These are phyloP conservation scores for Myocastor coypus DNA, from an alignment of 2,113 vertebrate species.

Conservation along the genomic window DNA sequence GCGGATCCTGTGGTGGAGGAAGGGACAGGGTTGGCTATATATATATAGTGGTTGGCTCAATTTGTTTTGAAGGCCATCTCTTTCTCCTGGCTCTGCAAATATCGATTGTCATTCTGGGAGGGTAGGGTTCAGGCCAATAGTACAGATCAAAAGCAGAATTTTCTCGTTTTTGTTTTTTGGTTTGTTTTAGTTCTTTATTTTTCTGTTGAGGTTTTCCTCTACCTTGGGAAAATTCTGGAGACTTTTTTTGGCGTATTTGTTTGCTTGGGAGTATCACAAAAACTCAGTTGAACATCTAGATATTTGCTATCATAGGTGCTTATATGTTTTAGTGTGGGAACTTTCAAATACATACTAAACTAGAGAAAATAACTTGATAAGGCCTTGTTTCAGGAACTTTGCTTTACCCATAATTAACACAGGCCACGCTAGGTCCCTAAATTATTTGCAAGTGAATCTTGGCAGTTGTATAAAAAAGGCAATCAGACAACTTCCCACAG, in stretches of 20 bases:
- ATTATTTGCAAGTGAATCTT: conserved; percentile 23
- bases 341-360: not conserved
- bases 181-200: not conserved
- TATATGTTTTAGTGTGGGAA: not conserved
- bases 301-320: not conserved
- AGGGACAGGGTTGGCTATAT: conserved; percentile 89
- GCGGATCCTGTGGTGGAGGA: conserved; percentile 93
- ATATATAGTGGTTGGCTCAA: conserved; percentile 89
- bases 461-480: not conserved
- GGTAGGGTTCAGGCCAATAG: not conserved
- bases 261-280: not conserved
- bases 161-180: not conserved
- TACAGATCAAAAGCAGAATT: not conserved
- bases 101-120: not conserved
- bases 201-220: not conserved
- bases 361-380: not conserved
- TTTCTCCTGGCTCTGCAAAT: not conserved
- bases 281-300: not conserved
- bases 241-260: not conserved
- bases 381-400: not conserved
- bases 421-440: too few relatives aligned
- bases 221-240: not conserved
- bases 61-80: not conserved
- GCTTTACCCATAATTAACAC: not conserved
- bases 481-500: not conserved